Evolutionary conservation across 2,888 invertebrate genomes (phyloP), one percentile per base, ranked within the genome.

Genomic region (Allacma fusca): DNA sequence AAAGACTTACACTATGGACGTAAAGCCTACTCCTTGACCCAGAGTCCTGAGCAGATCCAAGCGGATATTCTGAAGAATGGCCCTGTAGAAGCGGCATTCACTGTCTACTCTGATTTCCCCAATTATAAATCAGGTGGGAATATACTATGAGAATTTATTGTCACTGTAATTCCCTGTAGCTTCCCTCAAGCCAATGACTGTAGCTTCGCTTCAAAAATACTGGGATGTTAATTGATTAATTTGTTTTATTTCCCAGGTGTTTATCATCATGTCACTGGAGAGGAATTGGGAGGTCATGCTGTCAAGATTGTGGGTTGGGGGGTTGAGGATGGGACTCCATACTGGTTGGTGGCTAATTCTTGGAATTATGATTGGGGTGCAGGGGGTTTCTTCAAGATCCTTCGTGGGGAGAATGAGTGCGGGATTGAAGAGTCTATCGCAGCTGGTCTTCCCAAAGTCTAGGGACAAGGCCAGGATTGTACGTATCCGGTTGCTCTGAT

Each of bases 281-380:
- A 89, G 21, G 89, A 88, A 40, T 88, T 95, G 4, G 96, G 96
- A 29, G 95, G 94, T 0, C 96, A 96, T 87, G 96, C 96, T 34
- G 91, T 96, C 75, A 93, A 93, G 85, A 92, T 96, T 72, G 86
- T 96, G 69, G 96, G 97, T n/a, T 97, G 95, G 94, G 96, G 97
- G 62, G 89, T 89, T 82, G 92, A 94, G 81, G 89, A 91, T 68
- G 90, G 90, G 12, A 90, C 89, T 74, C 92, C 93, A 68, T 97
- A 95, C 87, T 97, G 97, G 97, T 89, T 95, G 24, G 91, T 95
- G 83, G 95, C 94, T 74, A 97, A 97, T 88, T 95, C 94, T 0
- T 97, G 96, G 96, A 96, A 97, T 88, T 89, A 90, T 0, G 96
- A 96, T 87, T 97, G 96, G 96, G 96, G 96, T 59, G 76, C 83